Evolutionary conservation across 2,888 invertebrate species (phyloP).

Genomic region (Eulithis prunata): DNA sequence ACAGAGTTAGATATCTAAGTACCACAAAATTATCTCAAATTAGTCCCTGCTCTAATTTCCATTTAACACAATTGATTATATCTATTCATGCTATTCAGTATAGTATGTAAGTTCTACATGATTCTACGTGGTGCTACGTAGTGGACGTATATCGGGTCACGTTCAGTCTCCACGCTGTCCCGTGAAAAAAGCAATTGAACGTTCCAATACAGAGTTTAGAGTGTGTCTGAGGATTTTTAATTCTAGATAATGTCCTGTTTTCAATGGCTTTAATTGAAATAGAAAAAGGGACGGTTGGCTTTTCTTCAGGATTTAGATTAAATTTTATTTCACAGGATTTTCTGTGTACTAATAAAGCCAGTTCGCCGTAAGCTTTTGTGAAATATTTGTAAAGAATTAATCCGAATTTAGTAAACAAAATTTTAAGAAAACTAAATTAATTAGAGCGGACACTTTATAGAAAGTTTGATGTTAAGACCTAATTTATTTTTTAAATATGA

Average conservation of each 20-base stretch:
- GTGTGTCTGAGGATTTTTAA: conserved; percentile 30
- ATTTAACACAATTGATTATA: background rate
- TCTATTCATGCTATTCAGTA: background rate
- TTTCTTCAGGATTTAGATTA: background rate
- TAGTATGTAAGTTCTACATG: conserved; percentile 3
- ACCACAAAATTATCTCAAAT: background rate
- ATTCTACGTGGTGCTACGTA: background rate
- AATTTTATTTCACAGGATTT: too few species aligned
- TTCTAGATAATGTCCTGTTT: conserved; percentile 32
- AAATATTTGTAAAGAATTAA: too few species aligned
- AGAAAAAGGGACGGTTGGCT: conserved; percentile 14
- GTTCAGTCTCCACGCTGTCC: conserved; percentile 33
- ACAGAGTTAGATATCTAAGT: background rate
- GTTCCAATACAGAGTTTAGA: conserved; percentile 43
- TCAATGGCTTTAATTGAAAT: conserved; percentile 20
- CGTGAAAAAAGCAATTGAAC: conserved; percentile 37
- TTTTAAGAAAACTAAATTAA: too few species aligned
- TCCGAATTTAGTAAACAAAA: too few species aligned
- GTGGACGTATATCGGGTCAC: conserved; percentile 37
- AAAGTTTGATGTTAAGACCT: too few species aligned
- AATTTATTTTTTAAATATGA: too few species aligned
- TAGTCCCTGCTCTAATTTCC: background rate
- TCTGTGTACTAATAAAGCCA: too few species aligned
- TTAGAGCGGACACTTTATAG: too few species aligned
- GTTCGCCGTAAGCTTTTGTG: too few species aligned